Conservation (phyloP, 2,888 invertebrate genomes). For the Nomada goodeniana region DNA sequence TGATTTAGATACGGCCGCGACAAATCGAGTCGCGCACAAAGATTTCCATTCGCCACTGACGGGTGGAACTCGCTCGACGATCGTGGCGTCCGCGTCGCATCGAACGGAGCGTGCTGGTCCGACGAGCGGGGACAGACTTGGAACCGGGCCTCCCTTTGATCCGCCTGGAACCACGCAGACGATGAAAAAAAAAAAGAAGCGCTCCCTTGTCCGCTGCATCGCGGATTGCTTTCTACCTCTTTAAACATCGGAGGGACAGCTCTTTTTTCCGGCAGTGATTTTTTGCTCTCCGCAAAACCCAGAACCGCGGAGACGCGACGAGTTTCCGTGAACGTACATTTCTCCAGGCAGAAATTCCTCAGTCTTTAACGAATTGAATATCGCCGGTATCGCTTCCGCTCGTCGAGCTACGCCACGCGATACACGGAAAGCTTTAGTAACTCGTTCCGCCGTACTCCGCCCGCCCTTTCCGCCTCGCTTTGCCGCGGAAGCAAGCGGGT, state of each 20-base stretch:
- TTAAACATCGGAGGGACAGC: not conserved
- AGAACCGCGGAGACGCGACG: not conserved
- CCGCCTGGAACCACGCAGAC: not conserved
- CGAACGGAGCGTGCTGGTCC: not conserved
- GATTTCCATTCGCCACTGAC: slow-evolving; percentile 18
- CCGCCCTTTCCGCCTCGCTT: too few species aligned
- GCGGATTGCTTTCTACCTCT: slow-evolving; percentile 13
- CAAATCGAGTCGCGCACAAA: slow-evolving; percentile 36
- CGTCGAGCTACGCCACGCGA: too few species aligned
- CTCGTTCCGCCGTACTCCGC: too few species aligned
- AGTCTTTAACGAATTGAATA: too few species aligned
- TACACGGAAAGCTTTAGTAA: too few species aligned
- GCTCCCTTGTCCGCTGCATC: slow-evolving; percentile 22
- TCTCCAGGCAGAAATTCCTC: too few species aligned
- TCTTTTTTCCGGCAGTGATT: not conserved
- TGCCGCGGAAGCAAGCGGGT: too few species aligned
- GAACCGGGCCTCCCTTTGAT: slow-evolving; percentile 25
- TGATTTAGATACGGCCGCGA: slow-evolving; percentile 31
- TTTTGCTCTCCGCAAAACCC: not conserved
- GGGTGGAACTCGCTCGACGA: slow-evolving; percentile 7
- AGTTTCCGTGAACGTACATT: too few species aligned
- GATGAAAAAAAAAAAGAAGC: not conserved
- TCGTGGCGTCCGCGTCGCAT: not conserved
- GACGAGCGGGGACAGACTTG: not conserved
- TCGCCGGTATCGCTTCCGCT: too few species aligned